phyloP scores from a whole-genome alignment of 2,113 vertebrate genomes.

The Anoplopoma fimbria region DNA sequence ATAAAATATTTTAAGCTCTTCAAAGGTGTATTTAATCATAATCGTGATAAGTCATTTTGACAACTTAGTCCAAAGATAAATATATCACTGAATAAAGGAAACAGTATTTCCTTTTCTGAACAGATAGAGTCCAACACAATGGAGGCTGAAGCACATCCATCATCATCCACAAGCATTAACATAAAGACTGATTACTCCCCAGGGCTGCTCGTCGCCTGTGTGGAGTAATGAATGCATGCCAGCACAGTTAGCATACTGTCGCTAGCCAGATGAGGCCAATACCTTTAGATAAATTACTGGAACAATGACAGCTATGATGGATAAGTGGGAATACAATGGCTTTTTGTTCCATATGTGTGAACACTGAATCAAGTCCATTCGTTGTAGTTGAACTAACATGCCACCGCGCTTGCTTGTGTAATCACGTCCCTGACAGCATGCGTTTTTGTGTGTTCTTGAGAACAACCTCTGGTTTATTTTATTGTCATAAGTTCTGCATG shows the following conservation, averaged over 20 bases:
- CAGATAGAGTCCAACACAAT: slow-evolving; percentile 55
- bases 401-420: slow-evolving; percentile 49
- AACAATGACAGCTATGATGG: slow-evolving; percentile 60
- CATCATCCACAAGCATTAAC: slow-evolving; percentile 72
- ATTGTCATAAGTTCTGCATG: slow-evolving; percentile 70
- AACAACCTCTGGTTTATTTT: slow-evolving; percentile 70
- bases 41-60: slow-evolving; percentile 33
- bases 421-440: slow-evolving; percentile 52
- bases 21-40: slow-evolving; percentile 32
- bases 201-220: slow-evolving; percentile 55
- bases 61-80: slow-evolving; percentile 37
- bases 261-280: slow-evolving; percentile 75
- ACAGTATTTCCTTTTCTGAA: slow-evolving; percentile 38
- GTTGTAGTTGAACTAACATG: slow-evolving; percentile 47
- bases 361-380: slow-evolving; percentile 47
- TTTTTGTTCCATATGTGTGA: slow-evolving; percentile 64
- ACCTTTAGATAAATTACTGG: slow-evolving; percentile 71
- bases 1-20: slow-evolving; percentile 6
- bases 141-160: slow-evolving; percentile 69
- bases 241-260: slow-evolving; percentile 74
- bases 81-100: slow-evolving; percentile 32
- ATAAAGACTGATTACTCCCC: slow-evolving; percentile 73
- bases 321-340: slow-evolving; percentile 59
- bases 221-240: slow-evolving; percentile 72
- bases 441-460: slow-evolving; percentile 56